Evolutionary conservation across 1,140 invertebrate species (phyloP), one percentile per base, ranked within the genome.

Genomic region (Pygmarrhopalites habei): DNA sequence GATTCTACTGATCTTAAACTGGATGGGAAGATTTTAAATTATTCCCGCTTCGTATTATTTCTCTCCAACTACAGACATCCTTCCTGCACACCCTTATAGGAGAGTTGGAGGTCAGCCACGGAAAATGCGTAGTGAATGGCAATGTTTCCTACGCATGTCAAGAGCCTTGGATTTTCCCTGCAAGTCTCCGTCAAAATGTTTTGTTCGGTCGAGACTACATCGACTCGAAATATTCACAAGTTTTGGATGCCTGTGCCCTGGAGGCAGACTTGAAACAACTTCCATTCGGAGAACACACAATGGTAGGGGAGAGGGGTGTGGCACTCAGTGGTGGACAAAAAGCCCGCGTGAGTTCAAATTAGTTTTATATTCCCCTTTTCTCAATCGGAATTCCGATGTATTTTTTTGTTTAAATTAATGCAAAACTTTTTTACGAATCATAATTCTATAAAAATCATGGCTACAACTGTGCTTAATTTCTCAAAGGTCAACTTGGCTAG

Each of bases 261-360:
- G 75, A 80, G 39, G 79, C 78, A 19, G 90, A 93, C 72, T 83
- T 92, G 57, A 80, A 85, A 51, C 81, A 86, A n/a, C 83, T 92
- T 68, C 80, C 86, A 0, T 78, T 85, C 69, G 87, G 87, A 12
- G 93, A 96, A 73, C 83, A 84, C 71, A 96, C 92, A 0, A 79
- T 92, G 44, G 90, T 96, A 19, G 93, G 93, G 2, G 90, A 93
- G 70, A 79, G 89, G 60, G 93, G 93, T 32, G 72, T 73, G 7
- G 73, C 72, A 2, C 61, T 65, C 23, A 71, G 71, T 60, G 82
- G 79, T 10, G 79, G 60, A 1, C 60, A 62, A 19, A 62, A 62
- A 30, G 80, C 83, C 66, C 72, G 83, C 61, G n/a, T n/a, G n/a
- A n/a, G n/a, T n/a, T n/a, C n/a, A n/a, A n/a, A n/a, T n/a, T n/a